Evolutionary conservation across 2,888 invertebrate species (phyloP).

Genomic region (Mactromeris polynyma): DNA sequence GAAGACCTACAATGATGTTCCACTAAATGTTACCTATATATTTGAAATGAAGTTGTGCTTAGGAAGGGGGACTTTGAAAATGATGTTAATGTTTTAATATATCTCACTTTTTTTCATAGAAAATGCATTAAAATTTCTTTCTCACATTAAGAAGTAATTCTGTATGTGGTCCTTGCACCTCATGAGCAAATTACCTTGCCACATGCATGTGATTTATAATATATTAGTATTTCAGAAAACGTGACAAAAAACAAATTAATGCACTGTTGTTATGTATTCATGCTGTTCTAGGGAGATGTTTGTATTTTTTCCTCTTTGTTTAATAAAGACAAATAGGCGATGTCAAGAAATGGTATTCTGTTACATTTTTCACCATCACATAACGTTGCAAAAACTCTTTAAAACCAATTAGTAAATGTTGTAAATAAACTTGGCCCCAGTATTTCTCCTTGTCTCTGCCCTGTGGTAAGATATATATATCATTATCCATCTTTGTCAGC

Average conservation of each 20-base stretch:
- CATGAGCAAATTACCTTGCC: background rate
- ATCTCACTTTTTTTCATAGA: background rate
- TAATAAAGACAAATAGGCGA: slow-evolving; percentile 31
- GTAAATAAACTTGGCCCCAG: slow-evolving; percentile 12
- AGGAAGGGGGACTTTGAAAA: background rate
- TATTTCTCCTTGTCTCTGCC: slow-evolving; percentile 4
- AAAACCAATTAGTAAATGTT: slow-evolving; percentile 31
- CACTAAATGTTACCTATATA: no score
- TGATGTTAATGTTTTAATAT: background rate
- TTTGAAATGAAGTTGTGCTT: no score
- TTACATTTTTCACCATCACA: background rate
- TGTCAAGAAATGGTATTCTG: slow-evolving; percentile 14
- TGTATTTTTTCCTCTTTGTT: background rate
- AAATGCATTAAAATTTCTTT: background rate
- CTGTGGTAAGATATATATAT: slow-evolving; percentile 10
- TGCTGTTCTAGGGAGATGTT: slow-evolving; percentile 13
- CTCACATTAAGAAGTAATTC: background rate
- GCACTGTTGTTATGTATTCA: background rate
- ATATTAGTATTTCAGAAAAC: background rate
- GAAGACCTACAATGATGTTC: no score
- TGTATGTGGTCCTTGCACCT: background rate
- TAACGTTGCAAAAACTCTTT: slow-evolving; percentile 11
- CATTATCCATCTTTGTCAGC: background rate
- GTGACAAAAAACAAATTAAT: slow-evolving; percentile 19
- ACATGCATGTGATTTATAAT: background rate